These are phyloP conservation scores for Nycticebus coucang DNA, from an alignment of 2,113 vertebrate species.

Conservation along the genomic window DNA sequence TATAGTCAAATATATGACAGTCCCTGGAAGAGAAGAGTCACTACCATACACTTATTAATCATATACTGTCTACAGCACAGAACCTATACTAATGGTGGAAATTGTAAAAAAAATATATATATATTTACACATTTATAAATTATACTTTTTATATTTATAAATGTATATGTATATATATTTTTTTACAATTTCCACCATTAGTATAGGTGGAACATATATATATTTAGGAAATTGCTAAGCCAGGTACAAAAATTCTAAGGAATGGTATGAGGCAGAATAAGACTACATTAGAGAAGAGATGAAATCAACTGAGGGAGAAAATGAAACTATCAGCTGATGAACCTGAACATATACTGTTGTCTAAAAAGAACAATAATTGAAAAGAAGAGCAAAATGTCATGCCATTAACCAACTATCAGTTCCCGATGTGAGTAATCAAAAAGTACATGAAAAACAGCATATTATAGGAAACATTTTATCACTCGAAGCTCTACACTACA, in stretches of 20 bases:
- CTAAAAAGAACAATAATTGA: background rate
- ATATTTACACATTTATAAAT: too few relatives aligned
- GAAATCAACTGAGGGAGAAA: background rate
- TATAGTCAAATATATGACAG: background rate
- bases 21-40: background rate
- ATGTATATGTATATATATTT: too few relatives aligned
- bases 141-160: too few relatives aligned
- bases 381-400: background rate
- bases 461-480: background rate
- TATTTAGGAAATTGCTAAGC: background rate
- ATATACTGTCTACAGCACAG: background rate
- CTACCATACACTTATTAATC: too few relatives aligned
- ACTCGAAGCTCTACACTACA: background rate
- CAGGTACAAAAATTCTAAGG: background rate
- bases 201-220: too few relatives aligned
- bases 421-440: background rate
- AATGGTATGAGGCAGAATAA: background rate
- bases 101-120: background rate
- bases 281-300: background rate
- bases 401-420: background rate
- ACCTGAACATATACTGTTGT: background rate
- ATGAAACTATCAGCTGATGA: background rate
- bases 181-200: too few relatives aligned
- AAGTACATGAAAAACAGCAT: background rate
- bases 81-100: background rate